phyloP scores from a whole-genome alignment of 2,797 vertebrate species.

The Mormyrops boulengeri region DNA sequence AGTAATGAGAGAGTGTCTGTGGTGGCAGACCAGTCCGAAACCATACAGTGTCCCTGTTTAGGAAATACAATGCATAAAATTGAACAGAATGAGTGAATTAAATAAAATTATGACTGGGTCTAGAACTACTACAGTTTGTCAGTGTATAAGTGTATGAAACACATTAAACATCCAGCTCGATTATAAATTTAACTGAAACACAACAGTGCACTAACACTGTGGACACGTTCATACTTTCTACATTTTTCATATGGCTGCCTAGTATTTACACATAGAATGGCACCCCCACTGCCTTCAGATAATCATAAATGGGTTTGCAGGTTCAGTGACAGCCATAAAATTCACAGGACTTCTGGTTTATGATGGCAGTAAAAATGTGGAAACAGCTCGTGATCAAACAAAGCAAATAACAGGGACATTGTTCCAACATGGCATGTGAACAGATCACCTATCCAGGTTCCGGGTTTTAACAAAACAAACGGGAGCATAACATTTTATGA shows the following conservation, averaged over 20 bases:
- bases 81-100: background rate
- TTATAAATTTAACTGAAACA: background rate
- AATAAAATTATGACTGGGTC: background rate
- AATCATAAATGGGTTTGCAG: background rate
- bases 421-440: background rate
- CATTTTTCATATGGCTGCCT: background rate
- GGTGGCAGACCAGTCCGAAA: background rate
- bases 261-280: background rate
- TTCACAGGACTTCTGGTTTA: background rate
- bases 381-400: background rate
- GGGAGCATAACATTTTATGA: background rate
- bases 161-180: background rate
- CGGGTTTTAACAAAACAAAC: background rate
- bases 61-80: background rate
- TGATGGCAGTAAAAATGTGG: background rate
- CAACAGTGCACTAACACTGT: background rate
- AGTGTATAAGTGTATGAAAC: background rate
- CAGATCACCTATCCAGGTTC: background rate
- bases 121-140: background rate
- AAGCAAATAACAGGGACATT: background rate
- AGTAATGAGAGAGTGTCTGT: background rate
- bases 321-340: background rate
- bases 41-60: background rate
- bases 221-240: background rate
- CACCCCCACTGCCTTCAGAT: background rate